These are phyloP conservation scores for Apantesis nais DNA, from an alignment of 2,888 invertebrate species.

Conservation along the genomic window DNA sequence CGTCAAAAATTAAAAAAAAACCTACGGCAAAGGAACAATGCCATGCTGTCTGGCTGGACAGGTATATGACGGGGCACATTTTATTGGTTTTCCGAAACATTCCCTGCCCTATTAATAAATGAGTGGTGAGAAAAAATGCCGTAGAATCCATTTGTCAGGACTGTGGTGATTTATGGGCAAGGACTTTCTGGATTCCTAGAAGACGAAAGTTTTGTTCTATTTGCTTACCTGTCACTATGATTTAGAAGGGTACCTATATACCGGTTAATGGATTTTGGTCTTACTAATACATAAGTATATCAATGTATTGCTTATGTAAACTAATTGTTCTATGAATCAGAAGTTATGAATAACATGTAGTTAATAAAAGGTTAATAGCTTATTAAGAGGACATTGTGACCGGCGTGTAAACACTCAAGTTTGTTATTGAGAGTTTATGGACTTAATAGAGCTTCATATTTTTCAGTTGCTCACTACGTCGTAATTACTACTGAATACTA, in stretches of 20 bases:
- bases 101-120: conserved; percentile 85
- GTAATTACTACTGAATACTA: conserved; percentile 16
- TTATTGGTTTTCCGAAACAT: conserved; percentile 86
- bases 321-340: conserved; percentile 17
- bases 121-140: conserved; percentile 80
- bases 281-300: conserved; percentile 16
- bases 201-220: conserved; percentile 83
- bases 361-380: conserved; percentile 20
- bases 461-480: conserved; percentile 13
- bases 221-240: conserved; percentile 84
- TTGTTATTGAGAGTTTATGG: conserved; percentile 17
- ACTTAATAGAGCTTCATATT: conserved; percentile 22
- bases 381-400: conserved; percentile 21
- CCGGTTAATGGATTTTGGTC: conserved; percentile 31
- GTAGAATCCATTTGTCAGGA: conserved; percentile 85
- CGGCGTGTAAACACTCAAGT: conserved; percentile 17
- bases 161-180: conserved; percentile 80
- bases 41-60: conserved; percentile 84
- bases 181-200: conserved; percentile 82
- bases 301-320: conserved; percentile 15
- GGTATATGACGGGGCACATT: conserved; percentile 86
- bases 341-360: conserved; percentile 14
- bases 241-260: conserved; percentile 69
- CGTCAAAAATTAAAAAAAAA: conserved; percentile 62
- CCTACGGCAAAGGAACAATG: conserved; percentile 73